Conservation (phyloP, 2,113 vertebrate species). For the Phylloscopus trochilus region DNA sequence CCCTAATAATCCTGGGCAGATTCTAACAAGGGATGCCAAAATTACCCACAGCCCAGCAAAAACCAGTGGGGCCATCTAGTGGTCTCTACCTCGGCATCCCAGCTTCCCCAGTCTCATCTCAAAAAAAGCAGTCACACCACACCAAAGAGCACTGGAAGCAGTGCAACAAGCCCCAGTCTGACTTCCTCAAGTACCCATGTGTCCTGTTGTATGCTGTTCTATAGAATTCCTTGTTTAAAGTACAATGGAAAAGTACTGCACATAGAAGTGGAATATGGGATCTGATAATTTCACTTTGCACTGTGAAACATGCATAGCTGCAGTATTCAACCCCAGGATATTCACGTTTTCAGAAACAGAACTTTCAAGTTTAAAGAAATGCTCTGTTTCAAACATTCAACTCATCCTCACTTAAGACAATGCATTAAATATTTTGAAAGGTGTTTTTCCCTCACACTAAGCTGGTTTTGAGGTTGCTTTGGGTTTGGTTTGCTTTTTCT, state of each 20-base stretch:
- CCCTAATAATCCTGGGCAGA: neutral
- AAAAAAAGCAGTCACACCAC: neutral
- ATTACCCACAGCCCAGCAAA: neutral
- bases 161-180: neutral
- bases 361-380: neutral
- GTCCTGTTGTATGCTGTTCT: neutral
- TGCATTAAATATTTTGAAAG: neutral
- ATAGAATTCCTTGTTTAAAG: neutral
- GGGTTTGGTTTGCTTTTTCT: neutral
- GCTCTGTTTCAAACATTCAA: neutral
- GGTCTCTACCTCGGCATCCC: neutral
- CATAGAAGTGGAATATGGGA: neutral
- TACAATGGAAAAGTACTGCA: neutral
- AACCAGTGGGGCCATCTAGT: slow-evolving; percentile 52
- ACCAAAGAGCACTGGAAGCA: neutral
- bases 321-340: neutral
- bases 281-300: neutral
- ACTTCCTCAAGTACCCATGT: neutral
- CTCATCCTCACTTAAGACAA: neutral
- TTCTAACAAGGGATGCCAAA: neutral
- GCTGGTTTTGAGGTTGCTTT: neutral
- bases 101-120: neutral
- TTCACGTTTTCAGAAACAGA: neutral
- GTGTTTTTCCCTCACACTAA: neutral
- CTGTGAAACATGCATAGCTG: fast-evolving